phyloP scores from a whole-genome alignment of 2,888 invertebrate species.

The Creontiades dilutus region DNA sequence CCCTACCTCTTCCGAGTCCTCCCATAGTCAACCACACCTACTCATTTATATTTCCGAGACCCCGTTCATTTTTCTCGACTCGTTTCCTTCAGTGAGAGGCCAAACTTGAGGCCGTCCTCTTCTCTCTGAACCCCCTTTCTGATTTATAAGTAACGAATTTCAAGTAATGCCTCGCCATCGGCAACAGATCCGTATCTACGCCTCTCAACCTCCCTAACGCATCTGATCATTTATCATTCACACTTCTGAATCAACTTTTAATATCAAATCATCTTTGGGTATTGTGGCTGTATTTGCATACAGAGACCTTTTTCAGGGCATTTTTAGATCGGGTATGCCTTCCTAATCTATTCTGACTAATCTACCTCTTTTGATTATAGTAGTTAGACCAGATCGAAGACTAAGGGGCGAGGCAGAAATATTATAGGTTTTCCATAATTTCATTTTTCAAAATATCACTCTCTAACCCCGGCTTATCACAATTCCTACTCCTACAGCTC shows the following conservation, averaged over 20 bases:
- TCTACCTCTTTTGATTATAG: constrained; percentile 67
- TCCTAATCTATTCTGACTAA: constrained; percentile 60
- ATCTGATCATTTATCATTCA: constrained; percentile 71
- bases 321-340: constrained; percentile 54
- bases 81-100: constrained; percentile 61
- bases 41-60: constrained; percentile 69
- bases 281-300: constrained; percentile 70
- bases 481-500: too few species aligned
- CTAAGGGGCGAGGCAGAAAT: constrained; percentile 10
- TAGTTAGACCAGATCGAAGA: constrained; percentile 55
- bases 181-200: constrained; percentile 70
- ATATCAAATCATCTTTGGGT: constrained; percentile 71
- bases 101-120: constrained; percentile 14
- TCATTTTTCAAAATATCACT: not conserved
- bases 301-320: constrained; percentile 71
- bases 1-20: not conserved
- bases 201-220: constrained; percentile 66
- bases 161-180: constrained; percentile 71
- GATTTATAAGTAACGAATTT: constrained; percentile 71
- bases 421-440: constrained; percentile 28
- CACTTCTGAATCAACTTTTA: constrained; percentile 71
- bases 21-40: constrained; percentile 59
- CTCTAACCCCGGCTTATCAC: too few species aligned
- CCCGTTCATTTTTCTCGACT: constrained; percentile 70
- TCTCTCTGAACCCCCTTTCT: constrained; percentile 36